Conservation (phyloP, 2,888 invertebrate genomes). For the Trissolcus japonicus region DNA sequence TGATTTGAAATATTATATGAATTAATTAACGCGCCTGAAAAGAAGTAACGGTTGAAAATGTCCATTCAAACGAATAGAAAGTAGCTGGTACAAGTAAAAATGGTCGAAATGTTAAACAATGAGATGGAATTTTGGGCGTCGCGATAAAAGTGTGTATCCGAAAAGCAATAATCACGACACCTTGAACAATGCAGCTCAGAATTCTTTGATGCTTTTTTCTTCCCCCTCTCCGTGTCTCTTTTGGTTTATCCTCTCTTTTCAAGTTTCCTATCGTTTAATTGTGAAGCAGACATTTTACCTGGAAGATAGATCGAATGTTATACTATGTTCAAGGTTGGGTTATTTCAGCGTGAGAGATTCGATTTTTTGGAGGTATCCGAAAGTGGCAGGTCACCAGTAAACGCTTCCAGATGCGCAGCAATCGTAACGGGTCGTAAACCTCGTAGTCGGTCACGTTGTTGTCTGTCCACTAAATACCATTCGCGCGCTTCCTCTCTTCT, state of each 20-base stretch:
- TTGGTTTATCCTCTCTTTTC: slow-evolving; percentile 1
- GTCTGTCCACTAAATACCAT: slow-evolving; percentile 64
- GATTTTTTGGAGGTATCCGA: slow-evolving; percentile 26
- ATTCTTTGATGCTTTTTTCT: not conserved
- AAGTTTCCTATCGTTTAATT: slow-evolving; percentile 26
- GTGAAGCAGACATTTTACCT: slow-evolving; percentile 36
- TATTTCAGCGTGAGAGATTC: slow-evolving; percentile 24
- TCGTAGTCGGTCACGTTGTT: slow-evolving; percentile 70
- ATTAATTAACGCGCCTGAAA: too few species aligned
- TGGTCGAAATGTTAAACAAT: too few species aligned
- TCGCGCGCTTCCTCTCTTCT: slow-evolving; percentile 36
- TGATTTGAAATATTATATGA: too few species aligned
- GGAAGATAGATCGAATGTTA: slow-evolving; percentile 28
- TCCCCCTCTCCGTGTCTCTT: not conserved
- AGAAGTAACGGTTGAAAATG: too few species aligned
- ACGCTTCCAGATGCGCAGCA: slow-evolving; percentile 61
- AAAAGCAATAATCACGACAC: slow-evolving; percentile 24
- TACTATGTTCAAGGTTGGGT: slow-evolving; percentile 41
- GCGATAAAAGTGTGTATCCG: slow-evolving; percentile 11
- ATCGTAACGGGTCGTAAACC: slow-evolving; percentile 63
- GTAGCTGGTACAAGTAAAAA: too few species aligned
- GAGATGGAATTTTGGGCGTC: too few species aligned
- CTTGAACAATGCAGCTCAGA: slow-evolving; percentile 27
- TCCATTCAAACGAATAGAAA: too few species aligned
- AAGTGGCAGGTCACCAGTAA: slow-evolving; percentile 64